Evolutionary conservation across 2,797 vertebrate species (phyloP), one percentile per base, ranked within the genome.

Genomic region (Scleropages formosus): DNA sequence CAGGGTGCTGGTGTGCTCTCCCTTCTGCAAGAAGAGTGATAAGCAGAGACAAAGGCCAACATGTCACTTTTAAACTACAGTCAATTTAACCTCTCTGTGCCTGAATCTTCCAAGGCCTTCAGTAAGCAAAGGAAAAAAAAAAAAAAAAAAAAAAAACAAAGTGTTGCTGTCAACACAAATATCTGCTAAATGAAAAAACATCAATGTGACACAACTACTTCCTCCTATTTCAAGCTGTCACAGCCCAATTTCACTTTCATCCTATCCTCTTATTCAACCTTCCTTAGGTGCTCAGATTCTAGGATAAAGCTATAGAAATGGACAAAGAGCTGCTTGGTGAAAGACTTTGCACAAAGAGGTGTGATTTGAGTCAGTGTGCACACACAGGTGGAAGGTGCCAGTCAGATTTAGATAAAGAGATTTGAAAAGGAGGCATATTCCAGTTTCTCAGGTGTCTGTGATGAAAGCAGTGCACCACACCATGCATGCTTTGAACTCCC

Each of bases 11-110:
- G 86, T 89, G 27, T 91, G 73, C 75, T 98, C 96, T 46, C 95
- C 95, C 89, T 95, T 97, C 96, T 98, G 90, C 83, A 64, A 72
- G 65, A 78, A 61, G 72, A 39, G 22, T 24, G 20, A 9, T 65
- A 39, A 24, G 4, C n/a, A 44, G 9, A 53, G 63, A 7, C 11
- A 7, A 10, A 56, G 44, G 10, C 59, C 20, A 18, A n/a, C 72
- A 47, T 12, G 63, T 73, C 79, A 81, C 6, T 31, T 84, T 80
- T 75, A 78, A 73, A 72, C 78, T 74, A 78, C 39, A 78, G 83
- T 79, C 75, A 80, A 78, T 77, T 77, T 78, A 82, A 83, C 79
- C 78, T 81, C 75, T 78, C 62, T 75, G 79, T 78, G 79, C 74
- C 79, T 75, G 74, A 78, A 77, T 67, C 27, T 27, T 61, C 72